Evolutionary conservation across 2,797 vertebrate species (phyloP).

Genomic region (Nannoperca australis): DNA sequence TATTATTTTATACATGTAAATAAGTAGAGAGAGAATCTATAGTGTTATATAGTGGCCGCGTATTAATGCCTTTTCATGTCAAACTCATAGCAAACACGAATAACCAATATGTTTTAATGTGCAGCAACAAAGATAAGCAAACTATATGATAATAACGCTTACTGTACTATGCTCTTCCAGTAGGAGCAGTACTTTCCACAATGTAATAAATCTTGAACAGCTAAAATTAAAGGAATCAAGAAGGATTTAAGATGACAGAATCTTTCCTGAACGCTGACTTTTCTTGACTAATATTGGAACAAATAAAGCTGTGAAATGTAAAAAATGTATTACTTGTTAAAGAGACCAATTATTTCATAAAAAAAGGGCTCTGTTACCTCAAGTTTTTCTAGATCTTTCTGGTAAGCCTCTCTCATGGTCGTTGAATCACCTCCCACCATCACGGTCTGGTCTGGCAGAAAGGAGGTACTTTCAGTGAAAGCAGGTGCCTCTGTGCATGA

Average conservation of each 20-base stretch:
- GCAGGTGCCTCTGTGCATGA: conserved; percentile 9
- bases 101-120: background rate
- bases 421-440: conserved; percentile 76
- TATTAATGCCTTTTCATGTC: background rate
- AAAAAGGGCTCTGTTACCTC: conserved; percentile 82
- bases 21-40: background rate
- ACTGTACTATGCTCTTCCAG: background rate
- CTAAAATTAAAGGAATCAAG: background rate
- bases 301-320: background rate
- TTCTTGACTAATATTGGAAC: background rate
- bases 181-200: background rate
- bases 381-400: conserved; percentile 88
- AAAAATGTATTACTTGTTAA: background rate
- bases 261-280: background rate
- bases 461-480: conserved; percentile 21
- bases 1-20: background rate
- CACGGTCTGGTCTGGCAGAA: conserved; percentile 55
- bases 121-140: background rate
- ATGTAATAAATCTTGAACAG: background rate
- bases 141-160: background rate
- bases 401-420: conserved; percentile 77
- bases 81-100: background rate
- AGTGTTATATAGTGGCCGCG: too few relatives aligned
- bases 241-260: background rate
- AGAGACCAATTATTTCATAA: background rate